Conservation (phyloP, 2,797 vertebrate genomes). For the Delichon dasypus region DNA sequence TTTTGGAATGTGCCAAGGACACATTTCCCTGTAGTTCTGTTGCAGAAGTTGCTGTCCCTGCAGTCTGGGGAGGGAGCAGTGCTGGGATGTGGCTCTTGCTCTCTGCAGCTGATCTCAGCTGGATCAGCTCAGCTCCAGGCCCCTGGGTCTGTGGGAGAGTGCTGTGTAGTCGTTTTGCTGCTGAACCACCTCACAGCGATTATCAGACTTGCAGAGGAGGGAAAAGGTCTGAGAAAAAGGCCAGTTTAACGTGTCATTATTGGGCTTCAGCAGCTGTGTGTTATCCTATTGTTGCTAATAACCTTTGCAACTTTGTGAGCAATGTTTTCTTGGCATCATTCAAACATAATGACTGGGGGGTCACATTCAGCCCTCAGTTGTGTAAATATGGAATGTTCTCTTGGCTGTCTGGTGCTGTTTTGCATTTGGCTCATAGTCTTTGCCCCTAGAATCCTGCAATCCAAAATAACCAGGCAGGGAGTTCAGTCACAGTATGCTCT, state of each 20-base stretch:
- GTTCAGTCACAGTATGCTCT: neutral
- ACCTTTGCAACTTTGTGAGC: conserved; percentile 32
- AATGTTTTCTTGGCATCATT: conserved; percentile 47
- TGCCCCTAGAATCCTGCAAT: conserved; percentile 12
- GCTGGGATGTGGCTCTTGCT: neutral
- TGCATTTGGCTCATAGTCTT: conserved; percentile 22
- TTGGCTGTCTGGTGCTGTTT: conserved; percentile 34
- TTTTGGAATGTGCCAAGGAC: neutral
- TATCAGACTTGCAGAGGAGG: neutral
- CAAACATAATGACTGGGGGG: conserved; percentile 1
- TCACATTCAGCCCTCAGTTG: conserved; percentile 40
- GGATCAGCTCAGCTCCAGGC: neutral
- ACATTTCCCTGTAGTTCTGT: neutral
- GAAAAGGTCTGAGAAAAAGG: conserved; percentile 35
- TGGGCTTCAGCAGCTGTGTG: conserved; percentile 36
- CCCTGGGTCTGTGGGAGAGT: neutral
- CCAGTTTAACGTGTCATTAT: neutral
- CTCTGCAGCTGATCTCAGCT: conserved; percentile 22
- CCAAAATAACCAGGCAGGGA: conserved; percentile 12
- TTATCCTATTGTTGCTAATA: conserved; percentile 45
- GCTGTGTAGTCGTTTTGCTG: neutral
- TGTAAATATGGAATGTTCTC: conserved; percentile 45
- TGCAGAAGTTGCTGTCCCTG: neutral
- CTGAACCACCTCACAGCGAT: conserved; percentile 11
- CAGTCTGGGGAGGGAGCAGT: neutral